Evolutionary conservation across 2,888 invertebrate genomes (phyloP).

Genomic region (Autographa pulchrina): DNA sequence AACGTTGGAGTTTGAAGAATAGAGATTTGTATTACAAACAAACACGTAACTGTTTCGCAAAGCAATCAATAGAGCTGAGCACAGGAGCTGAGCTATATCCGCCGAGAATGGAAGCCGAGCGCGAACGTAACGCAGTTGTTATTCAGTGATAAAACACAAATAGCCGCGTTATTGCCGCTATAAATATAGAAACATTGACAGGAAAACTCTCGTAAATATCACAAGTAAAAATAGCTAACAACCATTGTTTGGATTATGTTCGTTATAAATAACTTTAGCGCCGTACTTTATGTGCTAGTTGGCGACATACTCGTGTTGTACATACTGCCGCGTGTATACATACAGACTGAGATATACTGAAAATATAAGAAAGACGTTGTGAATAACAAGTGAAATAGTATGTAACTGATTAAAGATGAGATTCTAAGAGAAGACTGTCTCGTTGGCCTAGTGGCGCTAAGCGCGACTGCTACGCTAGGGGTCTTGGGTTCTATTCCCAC

Average conservation of each 20-base stretch:
- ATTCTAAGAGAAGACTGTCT: too few species aligned
- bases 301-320: constrained; percentile 33
- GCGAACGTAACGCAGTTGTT: constrained; percentile 23
- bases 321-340: not conserved
- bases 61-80: not conserved
- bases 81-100: not conserved
- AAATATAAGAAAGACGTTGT: not conserved
- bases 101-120: constrained; percentile 27
- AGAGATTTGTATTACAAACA: not conserved
- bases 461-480: too few species aligned
- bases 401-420: too few species aligned
- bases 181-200: constrained; percentile 51
- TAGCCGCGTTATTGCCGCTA: constrained; percentile 31
- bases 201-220: constrained; percentile 43
- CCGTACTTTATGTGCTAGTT: constrained; percentile 43
- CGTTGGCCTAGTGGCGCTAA: too few species aligned
- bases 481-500: too few species aligned
- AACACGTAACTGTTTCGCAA: not conserved
- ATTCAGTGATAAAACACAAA: constrained; percentile 51
- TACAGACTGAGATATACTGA: not conserved
- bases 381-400: too few species aligned
- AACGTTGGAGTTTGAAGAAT: not conserved
- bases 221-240: constrained; percentile 45
- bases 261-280: constrained; percentile 54
- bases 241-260: constrained; percentile 55